Conservation (phyloP, 2,888 invertebrate species). For the Tolmerus cingulatus region DNA sequence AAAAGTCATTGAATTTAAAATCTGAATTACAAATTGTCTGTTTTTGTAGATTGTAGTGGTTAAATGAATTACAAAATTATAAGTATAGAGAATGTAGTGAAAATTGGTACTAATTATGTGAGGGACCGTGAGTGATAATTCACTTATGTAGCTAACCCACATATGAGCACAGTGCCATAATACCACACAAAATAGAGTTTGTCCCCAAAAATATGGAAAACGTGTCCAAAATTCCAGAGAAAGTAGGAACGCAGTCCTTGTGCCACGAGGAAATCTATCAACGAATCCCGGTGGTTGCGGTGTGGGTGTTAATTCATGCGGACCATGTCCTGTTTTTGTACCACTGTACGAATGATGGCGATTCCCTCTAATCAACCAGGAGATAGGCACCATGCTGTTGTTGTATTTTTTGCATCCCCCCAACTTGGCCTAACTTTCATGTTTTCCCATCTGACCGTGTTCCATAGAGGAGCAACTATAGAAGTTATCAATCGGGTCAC, state of each 20-base stretch:
- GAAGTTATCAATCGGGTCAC: background rate
- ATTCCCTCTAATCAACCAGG: background rate
- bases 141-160: background rate
- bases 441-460: background rate
- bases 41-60: background rate
- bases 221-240: background rate
- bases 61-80: background rate
- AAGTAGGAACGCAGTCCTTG: background rate
- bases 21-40: too few relatives aligned
- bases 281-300: background rate
- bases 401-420: background rate
- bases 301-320: background rate
- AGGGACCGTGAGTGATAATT: background rate
- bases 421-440: background rate
- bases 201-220: background rate
- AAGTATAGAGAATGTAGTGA: background rate
- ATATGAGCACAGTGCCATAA: background rate
- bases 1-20: too few relatives aligned
- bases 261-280: background rate
- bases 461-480: background rate
- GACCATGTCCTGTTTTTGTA: background rate
- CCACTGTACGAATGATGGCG: background rate
- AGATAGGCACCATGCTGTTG: background rate
- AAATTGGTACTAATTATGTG: background rate
- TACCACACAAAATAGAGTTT: background rate